These are phyloP conservation scores for Abrostola triplasia DNA, from an alignment of 2,888 invertebrate species.

Conservation along the genomic window DNA sequence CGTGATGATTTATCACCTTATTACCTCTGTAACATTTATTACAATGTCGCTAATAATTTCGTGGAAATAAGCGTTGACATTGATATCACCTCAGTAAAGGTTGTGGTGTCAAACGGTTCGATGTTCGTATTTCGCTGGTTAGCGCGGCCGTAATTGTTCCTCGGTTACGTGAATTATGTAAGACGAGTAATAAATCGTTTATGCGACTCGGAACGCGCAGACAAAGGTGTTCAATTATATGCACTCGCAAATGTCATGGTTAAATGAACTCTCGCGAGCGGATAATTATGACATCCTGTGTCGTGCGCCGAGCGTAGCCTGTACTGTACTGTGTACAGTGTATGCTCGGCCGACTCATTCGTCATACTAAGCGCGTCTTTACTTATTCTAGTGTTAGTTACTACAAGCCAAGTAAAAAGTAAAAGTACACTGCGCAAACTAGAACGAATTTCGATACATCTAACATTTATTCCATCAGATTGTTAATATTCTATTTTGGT, in stretches of 20 bases:
- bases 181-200: constrained; percentile 27
- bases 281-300: constrained; percentile 47
- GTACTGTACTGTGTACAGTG: background rate
- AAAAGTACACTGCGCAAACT: constrained; percentile 44
- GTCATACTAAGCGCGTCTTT: constrained; percentile 9
- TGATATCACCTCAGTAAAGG: constrained; percentile 40
- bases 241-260: constrained; percentile 54
- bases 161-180: constrained; percentile 51
- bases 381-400: constrained; percentile 2
- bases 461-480: constrained; percentile 24
- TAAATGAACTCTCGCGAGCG: constrained; percentile 36
- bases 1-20: constrained; percentile 34
- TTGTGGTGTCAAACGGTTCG: constrained; percentile 22
- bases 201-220: constrained; percentile 21
- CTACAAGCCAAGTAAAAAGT: constrained; percentile 32
- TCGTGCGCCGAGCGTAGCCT: constrained; percentile 1
- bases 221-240: constrained; percentile 45
- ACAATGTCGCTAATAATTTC: constrained; percentile 29
- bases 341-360: constrained; percentile 1
- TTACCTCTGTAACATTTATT: constrained; percentile 21
- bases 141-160: constrained; percentile 36
- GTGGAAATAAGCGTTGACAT: constrained; percentile 36
- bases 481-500: constrained; percentile 27
- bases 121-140: constrained; percentile 31
- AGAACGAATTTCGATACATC: constrained; percentile 32